Evolutionary conservation across 2,797 vertebrate species (phyloP).

Genomic region (Pseudopleuronectes americanus): DNA sequence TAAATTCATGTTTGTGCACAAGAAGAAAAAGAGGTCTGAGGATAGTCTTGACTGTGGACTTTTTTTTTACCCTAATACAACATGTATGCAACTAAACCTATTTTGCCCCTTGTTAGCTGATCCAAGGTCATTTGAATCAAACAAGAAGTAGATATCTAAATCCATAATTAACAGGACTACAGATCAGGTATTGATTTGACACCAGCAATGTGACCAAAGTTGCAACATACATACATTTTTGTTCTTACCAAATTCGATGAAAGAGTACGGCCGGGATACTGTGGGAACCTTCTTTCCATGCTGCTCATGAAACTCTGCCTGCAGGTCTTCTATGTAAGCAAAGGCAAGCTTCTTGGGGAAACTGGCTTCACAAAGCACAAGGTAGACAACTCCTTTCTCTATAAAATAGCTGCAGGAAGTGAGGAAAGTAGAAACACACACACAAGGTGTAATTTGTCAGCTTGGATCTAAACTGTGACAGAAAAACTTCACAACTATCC

Average conservation of each 20-base stretch:
- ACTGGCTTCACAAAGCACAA: constrained; percentile 95
- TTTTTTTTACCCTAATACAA: no score
- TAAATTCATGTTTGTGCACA: no score
- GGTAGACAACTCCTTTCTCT: constrained; percentile 95
- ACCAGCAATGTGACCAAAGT: no score
- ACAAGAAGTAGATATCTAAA: no score
- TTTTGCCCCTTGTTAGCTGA: no score
- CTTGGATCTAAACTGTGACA: neutral
- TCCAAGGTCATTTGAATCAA: no score
- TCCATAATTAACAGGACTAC: neutral
- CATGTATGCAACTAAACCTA: no score
- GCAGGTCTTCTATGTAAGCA: constrained; percentile 95
- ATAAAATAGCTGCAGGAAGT: constrained; percentile 90
- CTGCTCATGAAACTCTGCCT: constrained; percentile 97
- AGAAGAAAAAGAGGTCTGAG: no score
- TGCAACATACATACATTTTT: neutral
- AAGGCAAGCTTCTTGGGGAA: constrained; percentile 98
- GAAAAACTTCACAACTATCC: no score
- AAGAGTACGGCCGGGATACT: constrained; percentile 96
- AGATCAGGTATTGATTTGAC: neutral
- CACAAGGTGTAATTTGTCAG: neutral
- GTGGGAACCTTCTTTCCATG: constrained; percentile 96
- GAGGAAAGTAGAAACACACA: no score
- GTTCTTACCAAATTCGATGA: constrained; percentile 96
- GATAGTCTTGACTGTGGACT: no score